Evolutionary conservation across 2,113 vertebrate species (phyloP), one percentile per base, ranked within the genome.

Genomic region (Eurystomus gularis): DNA sequence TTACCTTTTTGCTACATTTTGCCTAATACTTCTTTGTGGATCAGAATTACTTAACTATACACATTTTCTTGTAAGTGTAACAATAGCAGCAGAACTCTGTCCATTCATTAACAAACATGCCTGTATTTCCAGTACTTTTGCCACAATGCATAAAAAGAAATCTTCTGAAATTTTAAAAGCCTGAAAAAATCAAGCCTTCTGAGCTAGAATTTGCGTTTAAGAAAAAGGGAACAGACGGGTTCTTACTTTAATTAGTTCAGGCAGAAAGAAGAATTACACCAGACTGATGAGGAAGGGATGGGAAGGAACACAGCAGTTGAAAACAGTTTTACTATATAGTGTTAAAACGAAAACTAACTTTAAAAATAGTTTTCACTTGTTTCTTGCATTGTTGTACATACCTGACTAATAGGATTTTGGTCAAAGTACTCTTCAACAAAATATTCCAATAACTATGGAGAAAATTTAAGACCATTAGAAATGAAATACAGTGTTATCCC

Each of bases 361-460:
- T 54, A 18, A 29, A 82, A 82, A 88, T 4, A 69, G 10, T 44
- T 66, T 72, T 37, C 90, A 90, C 10, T 80, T 61, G 46, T 94
- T 96, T 94, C 46, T 60, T 69, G 31, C 14, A 86, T 11, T 62
- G 33, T 58, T 82, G 14, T 80, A 97, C 98, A 65, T 97, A 99
- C 99, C 99, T 99, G 99, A 97, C 99, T 99, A 94, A 99, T 99
- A 88, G 99, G 99, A 96, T 99, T 99, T 94, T 99, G 99, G 96
- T 99, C 99, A 98, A 99, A 99, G 96, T 99, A 99, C 92, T 99
- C 99, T 61, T 99, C 99, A 48, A 99, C 98, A 92, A 99, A 99
- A 76, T 98, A 98, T 95, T 99, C 99, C 97, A 99, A 73, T 86
- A 99, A 97, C 99, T 99, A 94, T 28, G 95, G 64, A 89, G 90